phyloP scores from a whole-genome alignment of 2,888 invertebrate genomes.

The Dolichopus griseipennis region DNA sequence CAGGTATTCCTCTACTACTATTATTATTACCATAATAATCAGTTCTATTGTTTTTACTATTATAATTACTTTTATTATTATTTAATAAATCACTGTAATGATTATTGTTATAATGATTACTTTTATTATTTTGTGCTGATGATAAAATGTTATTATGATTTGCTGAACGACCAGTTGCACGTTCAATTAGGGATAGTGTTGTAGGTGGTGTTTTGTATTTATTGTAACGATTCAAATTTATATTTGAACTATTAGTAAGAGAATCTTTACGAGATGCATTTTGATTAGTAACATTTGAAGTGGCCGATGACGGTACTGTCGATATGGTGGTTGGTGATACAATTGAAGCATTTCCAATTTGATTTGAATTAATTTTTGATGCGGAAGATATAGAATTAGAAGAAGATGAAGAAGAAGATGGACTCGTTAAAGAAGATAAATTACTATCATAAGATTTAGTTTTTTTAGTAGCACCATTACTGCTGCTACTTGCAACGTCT shows the following conservation, averaged over 20 bases:
- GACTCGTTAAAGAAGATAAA: not conserved
- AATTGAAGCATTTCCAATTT: not conserved
- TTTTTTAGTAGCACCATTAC: slow-evolving; percentile 10
- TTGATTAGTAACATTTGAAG: not conserved
- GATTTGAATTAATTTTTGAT: not conserved
- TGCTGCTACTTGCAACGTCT: slow-evolving; percentile 8
- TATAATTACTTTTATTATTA: not conserved
- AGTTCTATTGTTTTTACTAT: slow-evolving; percentile 22
- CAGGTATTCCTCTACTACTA: slow-evolving; percentile 44
- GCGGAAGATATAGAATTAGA: not conserved
- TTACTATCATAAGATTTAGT: not conserved
- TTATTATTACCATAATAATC: slow-evolving; percentile 31
- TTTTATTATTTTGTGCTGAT: slow-evolving; percentile 1
- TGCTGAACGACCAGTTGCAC: not conserved
- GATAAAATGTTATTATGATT: not conserved
- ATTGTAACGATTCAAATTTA: not conserved
- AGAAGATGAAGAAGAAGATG: not conserved
- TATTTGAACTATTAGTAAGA: not conserved
- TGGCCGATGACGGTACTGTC: not conserved
- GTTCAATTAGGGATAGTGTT: slow-evolving; percentile 6
- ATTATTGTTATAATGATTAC: not conserved
- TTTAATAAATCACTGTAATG: not conserved
- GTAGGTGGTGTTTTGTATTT: slow-evolving; percentile 8
- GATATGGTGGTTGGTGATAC: not conserved
- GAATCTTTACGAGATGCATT: not conserved